A percentile compares a stretch with the other conserved stretches of the same genome.
Conservation (phyloP, 2,797 vertebrate genomes). For the Graptemys geographica region DNA sequence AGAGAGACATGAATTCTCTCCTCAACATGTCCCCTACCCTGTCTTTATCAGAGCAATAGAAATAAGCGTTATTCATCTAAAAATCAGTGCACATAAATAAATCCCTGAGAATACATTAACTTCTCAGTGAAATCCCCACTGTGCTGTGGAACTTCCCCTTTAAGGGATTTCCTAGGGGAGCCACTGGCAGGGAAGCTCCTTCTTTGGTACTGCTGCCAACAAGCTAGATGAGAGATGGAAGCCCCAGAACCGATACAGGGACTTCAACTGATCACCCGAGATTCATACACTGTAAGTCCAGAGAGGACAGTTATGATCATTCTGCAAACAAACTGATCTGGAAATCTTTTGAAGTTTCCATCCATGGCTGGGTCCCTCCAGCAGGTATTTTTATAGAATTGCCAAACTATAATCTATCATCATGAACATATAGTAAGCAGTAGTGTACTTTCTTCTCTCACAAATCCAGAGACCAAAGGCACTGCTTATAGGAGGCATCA, state of each 20-base stretch:
- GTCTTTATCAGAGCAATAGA: too few species aligned
- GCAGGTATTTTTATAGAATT: background rate
- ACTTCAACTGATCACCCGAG: too few species aligned
- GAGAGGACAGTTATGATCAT: background rate
- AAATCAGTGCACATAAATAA: background rate
- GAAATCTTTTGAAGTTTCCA: background rate
- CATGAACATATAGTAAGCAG: background rate
- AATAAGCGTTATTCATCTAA: background rate
- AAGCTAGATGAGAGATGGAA: too few species aligned
- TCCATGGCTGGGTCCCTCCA: background rate
- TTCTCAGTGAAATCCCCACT: too few species aligned
- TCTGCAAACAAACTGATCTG: background rate
- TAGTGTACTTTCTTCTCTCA: background rate
- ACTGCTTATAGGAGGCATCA: background rate
- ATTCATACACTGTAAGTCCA: background rate
- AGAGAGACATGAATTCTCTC: too few species aligned
- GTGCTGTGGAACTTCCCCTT: too few species aligned
- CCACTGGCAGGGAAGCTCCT: background rate
- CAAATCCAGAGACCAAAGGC: background rate
- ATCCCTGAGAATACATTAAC: background rate
- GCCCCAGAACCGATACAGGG: too few species aligned
- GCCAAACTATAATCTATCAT: background rate
- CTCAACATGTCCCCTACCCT: too few species aligned
- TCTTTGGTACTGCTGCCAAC: background rate
- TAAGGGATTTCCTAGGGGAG: background rate